Evolutionary conservation across 1,140 invertebrate species (phyloP), one percentile per base, ranked within the genome.

Genomic region (Elysia chlorotica): DNA sequence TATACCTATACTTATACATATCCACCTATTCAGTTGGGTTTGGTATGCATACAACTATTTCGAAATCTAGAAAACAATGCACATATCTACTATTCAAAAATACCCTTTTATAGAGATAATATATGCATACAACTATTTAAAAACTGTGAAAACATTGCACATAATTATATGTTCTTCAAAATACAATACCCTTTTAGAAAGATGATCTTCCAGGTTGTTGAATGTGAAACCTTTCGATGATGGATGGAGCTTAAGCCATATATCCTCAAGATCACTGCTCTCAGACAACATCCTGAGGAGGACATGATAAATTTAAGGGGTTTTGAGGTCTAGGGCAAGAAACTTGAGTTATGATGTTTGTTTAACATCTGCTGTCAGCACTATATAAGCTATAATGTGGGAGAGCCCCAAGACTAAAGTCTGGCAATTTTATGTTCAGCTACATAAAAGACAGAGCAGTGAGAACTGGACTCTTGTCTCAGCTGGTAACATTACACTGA

Each of bases 201-300:
- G 36, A 1, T 65, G 37, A n/a, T 62, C 59, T 38, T 65, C 63
- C 48, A 65, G 19, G 36, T 38, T 35, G 37, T 38, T 65, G 25
- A 65, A 65, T 38, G 63, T 65, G 48, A 65, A 65, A n/a, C 63
- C 63, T 30, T 65, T 38, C 37, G 33, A 37, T 25, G 35, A 38
- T 23, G 63, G 63, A 28, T 65, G 30, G 25, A 65, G 30, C 14
- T 38, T 30, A 1, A 41, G 36, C 63, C 63, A 65, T 41, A 30
- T 30, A 41, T 65, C 63, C 36, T 41, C 2, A 3, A 65, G 23
- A 25, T 28, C 63, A 6, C 36, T 2, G 3, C 19, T 23, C 30
- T 41, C 23, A 1, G 63, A 25, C n/a, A 65, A 41, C 63, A 65
- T 41, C 30, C 63, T 65, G 37, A 37, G 21, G 31, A 30, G 35